Base-by-base conservation (phyloP, 2,113 vertebrate species). In the Tetrax tetrax region DNA sequence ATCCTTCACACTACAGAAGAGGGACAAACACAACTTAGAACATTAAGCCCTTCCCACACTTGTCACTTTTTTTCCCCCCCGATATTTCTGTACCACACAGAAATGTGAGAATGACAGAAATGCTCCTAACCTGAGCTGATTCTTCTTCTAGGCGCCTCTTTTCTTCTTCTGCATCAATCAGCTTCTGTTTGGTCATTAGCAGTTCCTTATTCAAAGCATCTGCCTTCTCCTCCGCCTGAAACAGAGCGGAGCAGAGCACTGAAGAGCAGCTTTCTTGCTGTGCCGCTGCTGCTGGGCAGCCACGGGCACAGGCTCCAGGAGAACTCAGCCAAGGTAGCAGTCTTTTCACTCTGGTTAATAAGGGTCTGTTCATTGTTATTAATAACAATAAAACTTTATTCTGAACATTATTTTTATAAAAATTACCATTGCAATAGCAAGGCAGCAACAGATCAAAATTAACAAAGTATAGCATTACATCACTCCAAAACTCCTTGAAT, bases 181-280 rank as follows among this genome's bases (percentile, higher is more conserved):
- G 80, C 93, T 99, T 99, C 98, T 99, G 99, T 96, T 99, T 99
- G 96, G 99, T 99, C 98, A 99, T 99, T 71, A 99, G 98, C 82
- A 99, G 96, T 92, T 99, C 99, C 97, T 99, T 99, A 96, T 99
- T 99, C 80, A 99, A 97, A 21, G 99, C 99, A 38, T 99, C 99
- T 35, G 99, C 98, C 96, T 99, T 99, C 80, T 99, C 99, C 95
- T 99, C 99, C 1, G 99, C 99, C 99, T 99, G 94, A n/a, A 97
- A 96, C 75, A 84, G 35, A 68, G 22, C 0, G 41, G 12, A 59
- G 51, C 1, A 31, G 7, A 24, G 21, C 14, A 13, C 79, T 93
- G 60, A 83, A 27, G 65, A 68, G 64, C 33, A 66, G 38, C 68
- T 45, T 66, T 59, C 78, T 35, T 25, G n/a, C 68, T 59, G 65